These are phyloP conservation scores for Holotrichia oblita DNA, from an alignment of 1,140 invertebrate genomes.

Conservation along the genomic window DNA sequence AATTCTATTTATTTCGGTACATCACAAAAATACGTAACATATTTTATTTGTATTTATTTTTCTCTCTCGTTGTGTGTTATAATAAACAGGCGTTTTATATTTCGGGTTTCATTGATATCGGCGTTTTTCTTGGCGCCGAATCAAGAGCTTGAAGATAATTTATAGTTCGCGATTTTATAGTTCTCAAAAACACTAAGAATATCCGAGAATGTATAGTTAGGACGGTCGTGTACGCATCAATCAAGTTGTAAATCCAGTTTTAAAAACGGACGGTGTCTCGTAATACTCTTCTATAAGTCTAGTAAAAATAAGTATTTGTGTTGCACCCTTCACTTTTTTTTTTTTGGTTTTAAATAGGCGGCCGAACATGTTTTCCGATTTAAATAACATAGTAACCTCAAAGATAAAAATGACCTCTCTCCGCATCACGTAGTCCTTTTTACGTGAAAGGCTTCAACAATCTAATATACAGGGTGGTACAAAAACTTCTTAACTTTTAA, in stretches of 20 bases:
- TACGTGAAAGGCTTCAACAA: too few species aligned
- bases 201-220: not conserved
- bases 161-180: not conserved
- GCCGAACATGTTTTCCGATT: too few species aligned
- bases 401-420: too few species aligned
- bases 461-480: too few species aligned
- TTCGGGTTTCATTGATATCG: not conserved
- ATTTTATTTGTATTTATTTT: slow-evolving; percentile 1
- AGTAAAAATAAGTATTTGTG: not conserved
- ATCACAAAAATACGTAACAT: too few species aligned
- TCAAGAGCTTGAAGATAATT: not conserved
- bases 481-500: too few species aligned
- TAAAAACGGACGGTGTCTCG: not conserved
- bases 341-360: too few species aligned
- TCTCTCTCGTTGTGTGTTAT: too few species aligned
- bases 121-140: not conserved
- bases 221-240: not conserved
- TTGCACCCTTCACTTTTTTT: not conserved
- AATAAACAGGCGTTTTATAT: not conserved
- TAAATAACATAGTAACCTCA: too few species aligned
- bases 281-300: too few species aligned
- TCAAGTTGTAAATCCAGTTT: not conserved
- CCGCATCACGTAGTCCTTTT: too few species aligned
- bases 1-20: too few species aligned
- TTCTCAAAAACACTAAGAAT: slow-evolving; percentile 1